phyloP scores from a whole-genome alignment of 2,888 invertebrate species.

The Amorpha juglandis region DNA sequence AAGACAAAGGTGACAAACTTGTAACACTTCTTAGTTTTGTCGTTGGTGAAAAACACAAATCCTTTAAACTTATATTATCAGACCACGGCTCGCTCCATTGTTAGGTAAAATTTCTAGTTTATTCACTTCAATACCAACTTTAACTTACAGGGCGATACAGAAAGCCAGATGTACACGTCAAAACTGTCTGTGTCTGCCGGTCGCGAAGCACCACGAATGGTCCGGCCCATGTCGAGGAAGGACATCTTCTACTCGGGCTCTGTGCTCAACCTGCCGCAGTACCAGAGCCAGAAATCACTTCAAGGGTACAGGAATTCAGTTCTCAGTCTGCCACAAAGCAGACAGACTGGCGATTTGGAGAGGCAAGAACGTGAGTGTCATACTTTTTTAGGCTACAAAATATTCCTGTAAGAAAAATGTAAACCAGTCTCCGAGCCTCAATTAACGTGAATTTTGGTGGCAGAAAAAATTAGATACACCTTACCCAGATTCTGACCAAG shows the following conservation, averaged over 20 bases:
- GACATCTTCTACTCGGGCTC: constrained; percentile 99
- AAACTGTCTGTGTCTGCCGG: constrained; percentile 85
- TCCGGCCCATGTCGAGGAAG: constrained; percentile 95
- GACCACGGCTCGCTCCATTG: too few species aligned
- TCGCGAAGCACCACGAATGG: constrained; percentile 85
- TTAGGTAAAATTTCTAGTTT: too few species aligned
- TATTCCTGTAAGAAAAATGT: too few species aligned
- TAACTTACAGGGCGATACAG: constrained; percentile 80
- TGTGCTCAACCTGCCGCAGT: constrained; percentile 96
- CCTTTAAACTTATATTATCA: too few species aligned
- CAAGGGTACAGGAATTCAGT: constrained; percentile 96
- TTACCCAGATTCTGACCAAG: too few species aligned
- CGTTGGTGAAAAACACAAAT: too few species aligned
- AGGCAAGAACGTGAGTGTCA: constrained; percentile 87
- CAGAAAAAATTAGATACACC: too few species aligned
- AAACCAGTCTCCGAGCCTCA: too few species aligned
- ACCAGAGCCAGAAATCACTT: constrained; percentile 95
- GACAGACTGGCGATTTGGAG: constrained; percentile 86
- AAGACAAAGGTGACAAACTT: too few species aligned
- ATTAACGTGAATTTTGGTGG: too few species aligned
- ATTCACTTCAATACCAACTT: too few species aligned
- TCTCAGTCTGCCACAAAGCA: constrained; percentile 90
- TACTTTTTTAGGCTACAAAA: neutral
- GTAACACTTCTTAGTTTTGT: too few species aligned
- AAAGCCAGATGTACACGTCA: constrained; percentile 88